A percentile compares a stretch with the other conserved stretches of the same genome.
Evolutionary conservation across 2,888 invertebrate genomes (phyloP).

Genomic region (Saturnia pavonia): DNA sequence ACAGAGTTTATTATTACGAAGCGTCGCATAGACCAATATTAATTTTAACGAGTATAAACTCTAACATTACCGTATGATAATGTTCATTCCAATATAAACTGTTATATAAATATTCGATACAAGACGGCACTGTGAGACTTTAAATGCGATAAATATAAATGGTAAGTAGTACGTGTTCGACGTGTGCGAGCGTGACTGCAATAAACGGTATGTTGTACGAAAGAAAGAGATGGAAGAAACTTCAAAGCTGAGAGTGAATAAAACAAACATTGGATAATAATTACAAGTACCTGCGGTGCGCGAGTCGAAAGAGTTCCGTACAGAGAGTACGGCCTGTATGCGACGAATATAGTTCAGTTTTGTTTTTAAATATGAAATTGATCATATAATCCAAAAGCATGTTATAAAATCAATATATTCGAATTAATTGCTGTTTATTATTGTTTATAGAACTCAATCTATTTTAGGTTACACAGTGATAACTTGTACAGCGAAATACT

Average conservation of each 20-base stretch:
- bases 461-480: no score
- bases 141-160: constrained; percentile 63
- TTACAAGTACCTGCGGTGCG: constrained; percentile 25
- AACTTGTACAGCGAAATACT: no score
- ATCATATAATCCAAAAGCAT: neutral
- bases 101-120: constrained; percentile 35
- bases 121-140: constrained; percentile 37
- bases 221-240: constrained; percentile 14
- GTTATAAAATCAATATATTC: neutral
- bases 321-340: constrained; percentile 4
- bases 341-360: constrained; percentile 6
- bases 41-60: constrained; percentile 5
- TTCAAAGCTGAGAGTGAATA: constrained; percentile 27
- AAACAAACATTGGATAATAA: constrained; percentile 30
- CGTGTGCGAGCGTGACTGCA: constrained; percentile 30
- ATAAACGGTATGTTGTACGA: neutral
- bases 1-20: neutral
- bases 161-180: constrained; percentile 56
- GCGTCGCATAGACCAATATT: constrained; percentile 1
- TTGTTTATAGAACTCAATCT: neutral
- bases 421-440: neutral
- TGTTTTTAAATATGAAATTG: neutral
- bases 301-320: constrained; percentile 22
- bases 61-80: constrained; percentile 10
- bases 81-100: constrained; percentile 25